phyloP scores from a whole-genome alignment of 1,140 invertebrate genomes.

The Euglossa dilemma region DNA sequence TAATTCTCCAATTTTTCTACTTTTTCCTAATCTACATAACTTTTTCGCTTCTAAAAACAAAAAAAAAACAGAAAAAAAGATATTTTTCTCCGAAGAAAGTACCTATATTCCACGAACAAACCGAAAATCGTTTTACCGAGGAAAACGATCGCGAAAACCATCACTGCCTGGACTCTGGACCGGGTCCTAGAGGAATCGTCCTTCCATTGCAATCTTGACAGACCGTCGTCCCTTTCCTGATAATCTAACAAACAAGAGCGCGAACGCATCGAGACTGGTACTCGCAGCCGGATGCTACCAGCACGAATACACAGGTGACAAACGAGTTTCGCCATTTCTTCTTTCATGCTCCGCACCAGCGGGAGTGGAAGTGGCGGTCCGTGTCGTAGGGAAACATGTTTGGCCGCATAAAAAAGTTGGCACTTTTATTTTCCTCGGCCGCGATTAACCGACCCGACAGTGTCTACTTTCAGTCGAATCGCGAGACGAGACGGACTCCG shows the following conservation, averaged over 20 bases:
- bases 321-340: slow-evolving; percentile 34
- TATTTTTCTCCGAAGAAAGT: no score
- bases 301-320: slow-evolving; percentile 40
- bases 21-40: no score
- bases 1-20: no score
- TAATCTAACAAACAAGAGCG: background rate
- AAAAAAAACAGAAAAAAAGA: no score
- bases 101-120: no score
- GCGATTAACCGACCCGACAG: slow-evolving; percentile 20
- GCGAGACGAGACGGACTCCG: background rate
- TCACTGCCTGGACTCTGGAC: no score
- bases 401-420: slow-evolving; percentile 52
- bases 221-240: no score
- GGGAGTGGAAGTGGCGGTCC: background rate
- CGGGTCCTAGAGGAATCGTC: no score
- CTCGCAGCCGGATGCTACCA: background rate
- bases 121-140: no score
- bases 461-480: slow-evolving; percentile 43
- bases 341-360: background rate
- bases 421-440: slow-evolving; percentile 48
- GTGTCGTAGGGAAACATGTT: slow-evolving; percentile 49
- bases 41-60: no score
- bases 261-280: background rate
- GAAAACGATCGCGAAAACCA: no score
- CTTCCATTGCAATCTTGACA: no score